Percentiles rank a stretch among this genome's conserved stretches.
Evolutionary conservation across 1,140 invertebrate genomes (phyloP).

Genomic region (Lepidurus packardi): DNA sequence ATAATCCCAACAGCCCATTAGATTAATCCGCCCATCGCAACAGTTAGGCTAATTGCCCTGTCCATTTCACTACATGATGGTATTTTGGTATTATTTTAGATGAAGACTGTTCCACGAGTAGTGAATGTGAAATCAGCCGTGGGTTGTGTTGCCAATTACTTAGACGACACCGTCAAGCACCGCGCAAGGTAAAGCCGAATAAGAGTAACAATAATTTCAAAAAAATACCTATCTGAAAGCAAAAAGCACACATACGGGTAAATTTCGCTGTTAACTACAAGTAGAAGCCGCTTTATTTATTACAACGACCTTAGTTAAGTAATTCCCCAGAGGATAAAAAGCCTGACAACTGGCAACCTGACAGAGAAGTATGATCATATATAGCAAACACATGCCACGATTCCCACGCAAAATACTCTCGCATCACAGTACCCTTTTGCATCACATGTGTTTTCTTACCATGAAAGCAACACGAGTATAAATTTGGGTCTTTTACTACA

Average conservation of each 20-base stretch:
- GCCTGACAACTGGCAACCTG: neutral
- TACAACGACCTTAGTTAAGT: neutral
- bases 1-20: no score
- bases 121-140: conserved; percentile 75
- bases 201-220: conserved; percentile 12
- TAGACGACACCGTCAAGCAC: conserved; percentile 71
- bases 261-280: neutral
- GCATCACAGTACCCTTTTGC: neutral
- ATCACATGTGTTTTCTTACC: neutral
- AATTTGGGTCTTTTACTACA: neutral
- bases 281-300: neutral
- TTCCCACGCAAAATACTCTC: conserved; percentile 3
- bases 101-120: conserved; percentile 73
- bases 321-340: neutral
- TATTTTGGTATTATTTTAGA: conserved; percentile 47
- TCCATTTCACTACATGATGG: conserved; percentile 14
- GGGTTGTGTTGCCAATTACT: conserved; percentile 83
- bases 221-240: neutral
- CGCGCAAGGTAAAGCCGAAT: conserved; percentile 60
- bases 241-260: neutral
- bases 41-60: conserved; percentile 1
- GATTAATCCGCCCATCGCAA: neutral
- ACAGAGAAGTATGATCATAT: neutral
- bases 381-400: neutral
- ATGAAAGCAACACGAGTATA: conserved; percentile 5